These are phyloP conservation scores for Achlya flavicornis DNA, from an alignment of 2,888 invertebrate genomes.

Conservation along the genomic window DNA sequence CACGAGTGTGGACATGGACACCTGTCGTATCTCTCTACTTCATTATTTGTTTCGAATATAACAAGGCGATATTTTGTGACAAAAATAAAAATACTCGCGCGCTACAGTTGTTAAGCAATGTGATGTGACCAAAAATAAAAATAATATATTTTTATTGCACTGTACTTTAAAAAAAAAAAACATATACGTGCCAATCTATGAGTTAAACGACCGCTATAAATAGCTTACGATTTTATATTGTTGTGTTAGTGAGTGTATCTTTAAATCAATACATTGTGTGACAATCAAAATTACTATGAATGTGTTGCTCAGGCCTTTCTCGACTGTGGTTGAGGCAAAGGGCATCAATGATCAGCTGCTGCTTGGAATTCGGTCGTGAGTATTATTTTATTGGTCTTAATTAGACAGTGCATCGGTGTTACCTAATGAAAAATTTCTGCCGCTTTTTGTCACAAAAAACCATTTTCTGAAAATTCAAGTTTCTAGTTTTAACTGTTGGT, in stretches of 20 bases:
- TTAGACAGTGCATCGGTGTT: no score
- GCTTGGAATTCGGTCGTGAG: constrained; percentile 10
- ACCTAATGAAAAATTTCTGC: no score
- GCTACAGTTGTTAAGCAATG: background rate
- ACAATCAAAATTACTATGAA: constrained; percentile 40
- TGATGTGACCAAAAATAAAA: background rate
- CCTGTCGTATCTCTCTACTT: constrained; percentile 11
- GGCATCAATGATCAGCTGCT: constrained; percentile 40
- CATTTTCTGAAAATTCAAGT: no score
- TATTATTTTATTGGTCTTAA: background rate
- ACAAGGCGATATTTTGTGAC: background rate
- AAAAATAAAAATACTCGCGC: background rate
- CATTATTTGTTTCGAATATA: constrained; percentile 15
- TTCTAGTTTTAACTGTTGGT: no score
- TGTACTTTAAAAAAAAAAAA: background rate
- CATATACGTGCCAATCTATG: background rate
- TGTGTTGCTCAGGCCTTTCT: constrained; percentile 48
- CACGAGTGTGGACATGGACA: constrained; percentile 11
- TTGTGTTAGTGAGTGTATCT: background rate
- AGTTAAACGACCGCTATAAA: no score
- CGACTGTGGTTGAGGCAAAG: constrained; percentile 36
- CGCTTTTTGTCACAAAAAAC: no score
- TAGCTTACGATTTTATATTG: no score
- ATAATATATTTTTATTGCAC: background rate
- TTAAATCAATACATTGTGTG: background rate